Conservation (phyloP, 2,888 invertebrate species). For the Stramonita haemastoma region DNA sequence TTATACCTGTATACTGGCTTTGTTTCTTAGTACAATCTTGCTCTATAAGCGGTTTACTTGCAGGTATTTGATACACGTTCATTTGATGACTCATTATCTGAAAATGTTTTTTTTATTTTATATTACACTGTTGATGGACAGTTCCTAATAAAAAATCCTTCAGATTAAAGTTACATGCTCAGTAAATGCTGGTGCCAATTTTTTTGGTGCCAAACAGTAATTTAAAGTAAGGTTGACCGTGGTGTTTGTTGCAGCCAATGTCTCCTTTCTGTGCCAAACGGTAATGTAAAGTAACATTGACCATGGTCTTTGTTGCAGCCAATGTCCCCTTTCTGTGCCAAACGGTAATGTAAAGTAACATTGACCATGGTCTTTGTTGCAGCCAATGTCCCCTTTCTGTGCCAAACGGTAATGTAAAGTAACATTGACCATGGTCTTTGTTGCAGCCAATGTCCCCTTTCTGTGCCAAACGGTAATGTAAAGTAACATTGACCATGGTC, state of each 20-base stretch:
- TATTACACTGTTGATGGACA: no score
- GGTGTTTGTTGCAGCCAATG: conserved; percentile 58
- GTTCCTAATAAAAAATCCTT: no score
- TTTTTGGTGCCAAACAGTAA: neutral
- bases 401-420: conserved; percentile 45
- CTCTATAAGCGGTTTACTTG: no score
- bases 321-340: conserved; percentile 63
- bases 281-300: neutral
- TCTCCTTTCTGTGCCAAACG: conserved; percentile 62
- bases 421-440: neutral
- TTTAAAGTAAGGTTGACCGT: neutral
- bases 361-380: conserved; percentile 45
- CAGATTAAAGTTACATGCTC: no score
- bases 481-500: neutral
- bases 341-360: neutral
- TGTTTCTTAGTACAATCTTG: no score
- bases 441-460: conserved; percentile 64
- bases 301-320: conserved; percentile 54
- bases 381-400: conserved; percentile 65
- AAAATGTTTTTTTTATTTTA: no score
- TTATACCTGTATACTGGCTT: no score
- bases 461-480: conserved; percentile 54
- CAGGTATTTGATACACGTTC: no score
- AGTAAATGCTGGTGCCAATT: no score
- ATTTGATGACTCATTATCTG: no score